phyloP scores from a whole-genome alignment of 1,140 invertebrate species.

The Micrasema minimum region DNA sequence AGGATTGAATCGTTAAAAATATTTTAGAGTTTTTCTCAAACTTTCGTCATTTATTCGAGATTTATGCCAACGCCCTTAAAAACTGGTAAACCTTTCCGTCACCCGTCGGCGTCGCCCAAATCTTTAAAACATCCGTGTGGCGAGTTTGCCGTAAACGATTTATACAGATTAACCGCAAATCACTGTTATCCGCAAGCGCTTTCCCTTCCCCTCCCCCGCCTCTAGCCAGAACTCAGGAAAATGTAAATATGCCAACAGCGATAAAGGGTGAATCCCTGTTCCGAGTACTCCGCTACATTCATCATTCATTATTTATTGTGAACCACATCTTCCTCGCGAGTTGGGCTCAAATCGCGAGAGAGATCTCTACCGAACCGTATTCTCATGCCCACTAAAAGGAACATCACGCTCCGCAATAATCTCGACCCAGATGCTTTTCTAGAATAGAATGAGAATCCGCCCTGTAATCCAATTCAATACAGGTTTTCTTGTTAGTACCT shows the following conservation, averaged over 20 bases:
- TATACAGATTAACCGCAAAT: constrained; percentile 29
- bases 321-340: constrained; percentile 14
- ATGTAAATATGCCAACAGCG: constrained; percentile 30
- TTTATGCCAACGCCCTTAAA: too few species aligned
- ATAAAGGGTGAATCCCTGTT: constrained; percentile 13
- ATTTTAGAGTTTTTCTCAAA: too few species aligned
- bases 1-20: too few species aligned
- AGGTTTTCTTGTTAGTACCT: too few species aligned
- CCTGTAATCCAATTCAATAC: too few species aligned
- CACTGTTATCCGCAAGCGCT: constrained; percentile 1
- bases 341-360: background rate
- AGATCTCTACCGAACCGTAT: background rate
- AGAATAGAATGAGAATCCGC: too few species aligned
- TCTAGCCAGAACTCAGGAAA: background rate
- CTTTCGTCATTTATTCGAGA: too few species aligned
- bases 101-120: too few species aligned
- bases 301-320: constrained; percentile 36
- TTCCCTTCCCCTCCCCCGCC: background rate
- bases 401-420: too few species aligned
- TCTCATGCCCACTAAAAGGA: background rate
- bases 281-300: constrained; percentile 23
- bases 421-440: too few species aligned
- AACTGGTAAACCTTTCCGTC: too few species aligned
- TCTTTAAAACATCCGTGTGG: background rate
- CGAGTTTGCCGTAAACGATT: constrained; percentile 12